phyloP scores from a whole-genome alignment of 2,797 vertebrate genomes.

The Coendou prehensilis region DNA sequence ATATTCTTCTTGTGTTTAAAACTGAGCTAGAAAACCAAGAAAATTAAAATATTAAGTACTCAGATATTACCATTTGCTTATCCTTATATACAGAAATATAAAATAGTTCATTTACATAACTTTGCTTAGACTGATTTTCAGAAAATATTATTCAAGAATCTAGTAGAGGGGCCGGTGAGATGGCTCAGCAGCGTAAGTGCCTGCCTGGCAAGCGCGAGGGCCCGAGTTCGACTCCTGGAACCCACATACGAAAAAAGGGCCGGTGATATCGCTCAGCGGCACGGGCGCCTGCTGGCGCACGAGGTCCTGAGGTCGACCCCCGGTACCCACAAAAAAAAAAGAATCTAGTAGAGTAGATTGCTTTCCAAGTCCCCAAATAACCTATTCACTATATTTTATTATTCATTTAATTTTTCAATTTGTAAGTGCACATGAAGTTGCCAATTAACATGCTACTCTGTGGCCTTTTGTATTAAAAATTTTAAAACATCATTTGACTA shows the following conservation, averaged over 20 bases:
- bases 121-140: slow-evolving; percentile 39
- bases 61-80: neutral
- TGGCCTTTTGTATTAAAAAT: slow-evolving; percentile 17
- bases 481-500: slow-evolving; percentile 56
- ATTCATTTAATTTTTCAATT: slow-evolving; percentile 22
- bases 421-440: neutral
- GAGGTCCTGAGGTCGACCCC: too few species aligned
- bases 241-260: too few species aligned
- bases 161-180: neutral
- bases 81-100: neutral
- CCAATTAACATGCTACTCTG: slow-evolving; percentile 5
- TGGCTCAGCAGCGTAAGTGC: too few species aligned
- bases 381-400: slow-evolving; percentile 15
- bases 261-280: too few species aligned
- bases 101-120: neutral
- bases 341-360: neutral
- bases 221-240: too few species aligned
- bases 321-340: neutral
- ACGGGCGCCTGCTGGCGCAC: too few species aligned
- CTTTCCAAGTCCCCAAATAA: slow-evolving; percentile 58
- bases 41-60: neutral
- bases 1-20: slow-evolving; percentile 15
- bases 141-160: slow-evolving; percentile 1
- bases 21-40: neutral
- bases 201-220: too few species aligned